phyloP scores from a whole-genome alignment of 2,797 vertebrate genomes.

The Lutjanus campechanus region DNA sequence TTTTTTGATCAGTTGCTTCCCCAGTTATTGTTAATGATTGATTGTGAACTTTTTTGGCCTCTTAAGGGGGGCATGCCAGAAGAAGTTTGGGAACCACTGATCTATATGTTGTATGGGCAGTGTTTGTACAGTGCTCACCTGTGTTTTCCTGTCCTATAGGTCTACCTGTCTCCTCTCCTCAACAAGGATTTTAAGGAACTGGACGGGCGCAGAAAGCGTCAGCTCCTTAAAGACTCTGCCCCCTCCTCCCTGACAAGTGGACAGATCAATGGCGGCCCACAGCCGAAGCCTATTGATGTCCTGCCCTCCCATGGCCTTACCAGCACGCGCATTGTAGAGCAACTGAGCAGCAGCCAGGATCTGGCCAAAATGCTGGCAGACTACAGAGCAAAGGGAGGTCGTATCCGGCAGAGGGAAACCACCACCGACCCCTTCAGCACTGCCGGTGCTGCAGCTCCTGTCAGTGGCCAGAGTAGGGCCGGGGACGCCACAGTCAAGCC shows the following conservation, averaged over 20 bases:
- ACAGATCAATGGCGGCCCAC: conserved; percentile 84
- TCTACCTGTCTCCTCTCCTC: conserved; percentile 94
- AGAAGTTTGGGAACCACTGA: no score
- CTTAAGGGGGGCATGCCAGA: no score
- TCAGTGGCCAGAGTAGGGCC: conserved; percentile 47
- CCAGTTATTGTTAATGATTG: no score
- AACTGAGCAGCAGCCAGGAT: conserved; percentile 87
- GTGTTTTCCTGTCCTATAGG: conserved; percentile 66
- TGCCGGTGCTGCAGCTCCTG: neutral
- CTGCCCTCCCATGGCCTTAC: conserved; percentile 92
- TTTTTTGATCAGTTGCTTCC: no score
- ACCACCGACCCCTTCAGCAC: conserved; percentile 86
- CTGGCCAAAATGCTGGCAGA: conserved; percentile 95
- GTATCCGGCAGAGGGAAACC: conserved; percentile 88
- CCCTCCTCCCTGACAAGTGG: conserved; percentile 71
- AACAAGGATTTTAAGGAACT: conserved; percentile 95
- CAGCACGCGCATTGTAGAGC: conserved; percentile 91
- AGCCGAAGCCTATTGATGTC: conserved; percentile 84
- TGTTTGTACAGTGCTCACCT: neutral
- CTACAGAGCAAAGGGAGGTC: conserved; percentile 94
- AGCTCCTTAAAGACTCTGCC: conserved; percentile 91
- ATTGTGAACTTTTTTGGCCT: no score
- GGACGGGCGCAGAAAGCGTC: conserved; percentile 93
- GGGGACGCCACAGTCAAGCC: conserved; percentile 78
- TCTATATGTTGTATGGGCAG: neutral